Evolutionary conservation across 1,140 invertebrate genomes (phyloP).

Genomic region (Sarcophaga bullata): DNA sequence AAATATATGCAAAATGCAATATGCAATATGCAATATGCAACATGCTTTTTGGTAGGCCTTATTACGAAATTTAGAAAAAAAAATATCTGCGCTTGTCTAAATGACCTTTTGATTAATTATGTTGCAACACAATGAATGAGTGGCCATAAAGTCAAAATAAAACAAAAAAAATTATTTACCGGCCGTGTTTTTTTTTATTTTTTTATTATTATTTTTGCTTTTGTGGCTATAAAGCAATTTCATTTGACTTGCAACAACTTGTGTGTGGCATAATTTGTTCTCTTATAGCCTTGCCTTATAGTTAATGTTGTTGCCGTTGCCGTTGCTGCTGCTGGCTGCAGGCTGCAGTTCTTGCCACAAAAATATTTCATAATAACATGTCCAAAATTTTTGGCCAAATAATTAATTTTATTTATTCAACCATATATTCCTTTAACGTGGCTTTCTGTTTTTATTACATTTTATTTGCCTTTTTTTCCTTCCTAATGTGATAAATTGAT

Average conservation of each 20-base stretch:
- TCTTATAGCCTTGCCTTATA: neutral
- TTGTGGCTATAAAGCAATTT: neutral
- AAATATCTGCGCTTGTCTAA: neutral
- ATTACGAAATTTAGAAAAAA: neutral
- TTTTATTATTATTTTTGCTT: neutral
- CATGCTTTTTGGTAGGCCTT: neutral
- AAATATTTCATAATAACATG: slow-evolving; percentile 13
- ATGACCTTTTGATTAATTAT: slow-evolving; percentile 27
- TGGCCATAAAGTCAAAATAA: neutral
- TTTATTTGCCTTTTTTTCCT: neutral
- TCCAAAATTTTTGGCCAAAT: slow-evolving; percentile 6
- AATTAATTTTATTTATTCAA: slow-evolving; percentile 25
- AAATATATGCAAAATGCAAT: too few species aligned
- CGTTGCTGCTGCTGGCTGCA: too few species aligned
- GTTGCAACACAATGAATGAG: neutral
- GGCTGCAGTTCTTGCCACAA: neutral
- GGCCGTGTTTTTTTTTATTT: neutral
- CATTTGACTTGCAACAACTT: neutral
- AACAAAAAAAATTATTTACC: too few species aligned
- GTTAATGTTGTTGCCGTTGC: neutral
- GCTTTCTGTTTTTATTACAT: neutral
- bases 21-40: too few species aligned
- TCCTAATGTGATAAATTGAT: slow-evolving; percentile 2
- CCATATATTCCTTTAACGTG: neutral
- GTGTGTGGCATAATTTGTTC: slow-evolving; percentile 22